Conservation (phyloP, 2,113 vertebrate genomes). For the Paraplagusia blochii region DNA sequence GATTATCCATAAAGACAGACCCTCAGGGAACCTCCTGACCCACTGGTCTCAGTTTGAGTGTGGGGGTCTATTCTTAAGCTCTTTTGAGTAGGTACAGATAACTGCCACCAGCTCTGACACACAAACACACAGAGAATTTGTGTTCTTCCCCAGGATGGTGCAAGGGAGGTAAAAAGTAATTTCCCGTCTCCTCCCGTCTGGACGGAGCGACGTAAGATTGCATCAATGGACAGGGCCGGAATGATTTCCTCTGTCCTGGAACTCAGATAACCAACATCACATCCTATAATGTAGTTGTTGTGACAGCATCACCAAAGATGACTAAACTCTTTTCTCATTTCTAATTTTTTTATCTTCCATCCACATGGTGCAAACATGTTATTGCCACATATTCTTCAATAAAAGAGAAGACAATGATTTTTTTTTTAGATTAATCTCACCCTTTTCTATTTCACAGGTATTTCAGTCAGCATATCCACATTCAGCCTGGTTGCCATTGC, state of each 20-base stretch:
- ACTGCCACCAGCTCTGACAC: neutral
- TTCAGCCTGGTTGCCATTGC: slow-evolving; percentile 95
- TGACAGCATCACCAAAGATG: too few species aligned
- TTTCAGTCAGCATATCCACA: slow-evolving; percentile 94
- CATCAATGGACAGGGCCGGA: slow-evolving; percentile 46
- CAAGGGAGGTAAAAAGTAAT: slow-evolving; percentile 64
- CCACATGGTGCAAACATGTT: slow-evolving; percentile 21
- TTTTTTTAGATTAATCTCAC: neutral
- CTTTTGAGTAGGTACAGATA: slow-evolving; percentile 9
- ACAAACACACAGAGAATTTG: slow-evolving; percentile 20
- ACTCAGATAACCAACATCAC: slow-evolving; percentile 37
- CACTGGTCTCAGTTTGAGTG: slow-evolving; percentile 21
- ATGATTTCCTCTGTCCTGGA: slow-evolving; percentile 56
- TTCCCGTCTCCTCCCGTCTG: slow-evolving; percentile 55
- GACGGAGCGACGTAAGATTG: slow-evolving; percentile 44
- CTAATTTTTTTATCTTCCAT: slow-evolving; percentile 31
- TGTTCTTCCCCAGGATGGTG: slow-evolving; percentile 22
- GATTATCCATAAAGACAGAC: neutral
- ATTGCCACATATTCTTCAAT: slow-evolving; percentile 7
- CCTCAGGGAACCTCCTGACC: slow-evolving; percentile 1
- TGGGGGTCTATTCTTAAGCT: slow-evolving; percentile 16
- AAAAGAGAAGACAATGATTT: slow-evolving; percentile 2
- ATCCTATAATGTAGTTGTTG: neutral
- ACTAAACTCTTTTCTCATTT: slow-evolving; percentile 8
- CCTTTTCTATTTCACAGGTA: slow-evolving; percentile 70